Percentiles rank a stretch among this genome's conserved stretches.
These are phyloP conservation scores for Brachycybe producta DNA, from an alignment of 2,888 invertebrate species.

Conservation along the genomic window DNA sequence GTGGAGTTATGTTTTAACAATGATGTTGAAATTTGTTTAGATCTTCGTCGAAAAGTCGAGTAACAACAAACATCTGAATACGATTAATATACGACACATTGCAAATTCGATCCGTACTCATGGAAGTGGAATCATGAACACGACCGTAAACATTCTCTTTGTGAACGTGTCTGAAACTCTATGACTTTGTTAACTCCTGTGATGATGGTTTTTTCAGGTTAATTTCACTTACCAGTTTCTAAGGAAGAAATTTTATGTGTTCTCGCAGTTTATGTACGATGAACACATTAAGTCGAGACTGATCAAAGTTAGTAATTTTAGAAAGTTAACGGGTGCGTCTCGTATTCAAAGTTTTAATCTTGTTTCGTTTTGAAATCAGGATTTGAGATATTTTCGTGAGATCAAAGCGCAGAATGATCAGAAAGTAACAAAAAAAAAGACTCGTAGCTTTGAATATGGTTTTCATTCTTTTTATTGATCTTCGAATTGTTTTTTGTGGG, in stretches of 20 bases:
- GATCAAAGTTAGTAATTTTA: constrained; percentile 51
- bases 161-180: neutral
- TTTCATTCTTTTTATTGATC: neutral
- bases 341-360: neutral
- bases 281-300: constrained; percentile 93
- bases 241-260: constrained; percentile 78
- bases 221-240: constrained; percentile 90
- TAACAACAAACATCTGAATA: constrained; percentile 84
- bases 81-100: constrained; percentile 86
- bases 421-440: constrained; percentile 32
- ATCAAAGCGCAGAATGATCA: constrained; percentile 49
- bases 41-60: constrained; percentile 85
- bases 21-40: too few species aligned
- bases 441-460: neutral
- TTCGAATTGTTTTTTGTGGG: neutral
- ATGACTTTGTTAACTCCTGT: neutral
- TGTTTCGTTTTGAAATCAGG: constrained; percentile 34
- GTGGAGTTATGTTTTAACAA: neutral
- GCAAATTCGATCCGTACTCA: constrained; percentile 95
- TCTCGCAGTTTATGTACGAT: constrained; percentile 94
- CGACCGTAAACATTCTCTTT: constrained; percentile 48
- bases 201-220: constrained; percentile 35
- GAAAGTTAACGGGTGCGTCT: too few species aligned
- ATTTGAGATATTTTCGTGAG: constrained; percentile 68
- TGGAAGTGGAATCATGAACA: constrained; percentile 91